Percentiles rank a stretch among this genome's conserved stretches.
These are phyloP conservation scores for Drosophila putrida DNA, from an alignment of 2,888 invertebrate genomes.

Conservation along the genomic window DNA sequence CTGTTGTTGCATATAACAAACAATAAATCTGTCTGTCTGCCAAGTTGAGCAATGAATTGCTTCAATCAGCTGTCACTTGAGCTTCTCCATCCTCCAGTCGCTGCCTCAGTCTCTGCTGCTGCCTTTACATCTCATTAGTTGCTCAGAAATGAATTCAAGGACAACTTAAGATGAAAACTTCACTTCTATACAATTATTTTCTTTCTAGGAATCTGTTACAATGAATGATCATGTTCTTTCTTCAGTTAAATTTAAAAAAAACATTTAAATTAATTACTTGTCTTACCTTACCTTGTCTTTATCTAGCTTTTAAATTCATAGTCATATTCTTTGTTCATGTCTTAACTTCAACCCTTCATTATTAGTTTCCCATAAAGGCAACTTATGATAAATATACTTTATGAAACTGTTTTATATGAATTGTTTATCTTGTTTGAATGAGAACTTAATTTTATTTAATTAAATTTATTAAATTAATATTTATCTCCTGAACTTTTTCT, in stretches of 20 bases:
- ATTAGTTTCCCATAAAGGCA: too few species aligned
- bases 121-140: constrained; percentile 1
- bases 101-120: background rate
- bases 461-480: too few species aligned
- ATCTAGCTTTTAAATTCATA: too few species aligned
- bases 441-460: too few species aligned
- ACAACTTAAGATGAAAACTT: background rate
- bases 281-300: too few species aligned
- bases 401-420: too few species aligned
- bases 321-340: background rate
- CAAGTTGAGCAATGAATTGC: constrained; percentile 43
- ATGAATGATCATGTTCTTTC: too few species aligned
- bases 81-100: constrained; percentile 20
- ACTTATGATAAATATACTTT: too few species aligned
- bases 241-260: too few species aligned
- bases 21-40: constrained; percentile 40
- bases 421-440: too few species aligned
- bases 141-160: constrained; percentile 5
- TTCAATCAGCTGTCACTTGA: constrained; percentile 55
- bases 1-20: constrained; percentile 27
- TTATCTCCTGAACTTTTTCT: too few species aligned
- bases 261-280: too few species aligned
- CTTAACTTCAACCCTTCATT: background rate
- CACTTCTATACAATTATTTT: background rate
- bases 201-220: background rate